phyloP scores from a whole-genome alignment of 1,140 invertebrate genomes.

The Saccostrea glomerata region DNA sequence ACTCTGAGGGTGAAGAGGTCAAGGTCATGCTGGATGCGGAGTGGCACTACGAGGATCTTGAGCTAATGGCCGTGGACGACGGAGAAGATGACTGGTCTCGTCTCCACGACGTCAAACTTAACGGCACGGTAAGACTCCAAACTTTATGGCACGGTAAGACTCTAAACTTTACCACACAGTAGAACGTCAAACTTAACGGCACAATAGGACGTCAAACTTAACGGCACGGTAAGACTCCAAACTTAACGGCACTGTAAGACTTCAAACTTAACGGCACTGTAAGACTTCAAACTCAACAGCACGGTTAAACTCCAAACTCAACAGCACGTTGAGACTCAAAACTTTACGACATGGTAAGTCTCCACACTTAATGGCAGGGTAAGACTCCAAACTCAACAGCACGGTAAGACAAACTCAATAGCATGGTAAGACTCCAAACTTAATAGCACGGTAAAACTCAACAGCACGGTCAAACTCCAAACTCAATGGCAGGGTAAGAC shows the following conservation, averaged over 20 bases:
- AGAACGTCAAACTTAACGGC: slow-evolving; percentile 81
- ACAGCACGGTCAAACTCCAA: slow-evolving; percentile 75
- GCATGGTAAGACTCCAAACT: slow-evolving; percentile 63
- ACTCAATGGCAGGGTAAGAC: slow-evolving; percentile 80
- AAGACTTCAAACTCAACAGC: slow-evolving; percentile 81
- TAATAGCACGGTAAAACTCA: slow-evolving; percentile 79
- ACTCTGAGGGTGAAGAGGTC: slow-evolving; percentile 79
- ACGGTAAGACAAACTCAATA: neutral
- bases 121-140: slow-evolving; percentile 78
- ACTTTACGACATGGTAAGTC: slow-evolving; percentile 62
- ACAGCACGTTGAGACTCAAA: slow-evolving; percentile 78
- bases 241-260: slow-evolving; percentile 80
- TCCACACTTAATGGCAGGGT: slow-evolving; percentile 81
- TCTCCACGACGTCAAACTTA: slow-evolving; percentile 81
- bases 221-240: slow-evolving; percentile 75
- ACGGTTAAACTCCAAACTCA: slow-evolving; percentile 80
- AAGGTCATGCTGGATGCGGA: slow-evolving; percentile 75
- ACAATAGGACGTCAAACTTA: slow-evolving; percentile 71
- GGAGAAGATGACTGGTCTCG: slow-evolving; percentile 82
- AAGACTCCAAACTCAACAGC: neutral
- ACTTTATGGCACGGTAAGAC: neutral
- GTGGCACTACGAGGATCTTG: slow-evolving; percentile 79
- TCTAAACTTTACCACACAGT: neutral
- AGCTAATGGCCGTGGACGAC: slow-evolving; percentile 81
- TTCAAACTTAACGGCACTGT: too few species aligned